Evolutionary conservation across 2,888 invertebrate species (phyloP).

Genomic region (Platycnemis pennipes): DNA sequence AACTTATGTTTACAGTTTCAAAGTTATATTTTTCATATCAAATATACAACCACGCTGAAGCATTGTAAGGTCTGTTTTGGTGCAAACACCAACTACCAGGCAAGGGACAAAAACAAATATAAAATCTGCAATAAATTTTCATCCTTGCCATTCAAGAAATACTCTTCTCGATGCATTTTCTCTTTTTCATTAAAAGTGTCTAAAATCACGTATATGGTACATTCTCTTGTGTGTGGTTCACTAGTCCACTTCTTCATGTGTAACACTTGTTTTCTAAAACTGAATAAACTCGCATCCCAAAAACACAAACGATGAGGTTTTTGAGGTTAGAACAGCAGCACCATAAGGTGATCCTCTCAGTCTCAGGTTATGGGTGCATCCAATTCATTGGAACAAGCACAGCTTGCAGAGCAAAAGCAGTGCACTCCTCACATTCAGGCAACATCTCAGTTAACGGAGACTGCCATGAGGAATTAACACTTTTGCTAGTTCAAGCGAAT

Average conservation of each 20-base stretch:
- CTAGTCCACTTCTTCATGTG: slow-evolving; percentile 61
- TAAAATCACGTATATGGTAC: slow-evolving; percentile 59
- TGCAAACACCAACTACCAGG: slow-evolving; percentile 62
- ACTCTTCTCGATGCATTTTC: slow-evolving; percentile 61
- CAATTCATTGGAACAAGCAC: slow-evolving; percentile 52
- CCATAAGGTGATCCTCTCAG: slow-evolving; percentile 41
- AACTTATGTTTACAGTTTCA: slow-evolving; percentile 50
- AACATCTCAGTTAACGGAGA: slow-evolving; percentile 5
- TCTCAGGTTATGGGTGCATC: slow-evolving; percentile 63
- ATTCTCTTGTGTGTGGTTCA: slow-evolving; percentile 46
- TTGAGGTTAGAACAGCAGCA: slow-evolving; percentile 62
- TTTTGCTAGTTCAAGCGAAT: slow-evolving; percentile 63
- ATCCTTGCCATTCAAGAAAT: slow-evolving; percentile 62
- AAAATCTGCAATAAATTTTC: slow-evolving; percentile 67
- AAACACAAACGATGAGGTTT: slow-evolving; percentile 61
- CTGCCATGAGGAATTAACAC: slow-evolving; percentile 53
- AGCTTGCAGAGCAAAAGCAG: slow-evolving; percentile 55
- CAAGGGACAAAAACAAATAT: slow-evolving; percentile 61
- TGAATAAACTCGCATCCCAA: slow-evolving; percentile 58
- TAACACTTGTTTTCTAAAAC: slow-evolving; percentile 62
- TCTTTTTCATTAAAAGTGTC: slow-evolving; percentile 65
- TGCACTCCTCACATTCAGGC: slow-evolving; percentile 52
- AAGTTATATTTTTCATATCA: slow-evolving; percentile 67
- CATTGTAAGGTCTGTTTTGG: slow-evolving; percentile 66
- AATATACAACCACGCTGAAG: slow-evolving; percentile 66